A percentile compares a stretch with the other conserved stretches of the same genome.
Conservation (phyloP, 1,140 invertebrate genomes). For the Macrobrachium rosenbergii region DNA sequence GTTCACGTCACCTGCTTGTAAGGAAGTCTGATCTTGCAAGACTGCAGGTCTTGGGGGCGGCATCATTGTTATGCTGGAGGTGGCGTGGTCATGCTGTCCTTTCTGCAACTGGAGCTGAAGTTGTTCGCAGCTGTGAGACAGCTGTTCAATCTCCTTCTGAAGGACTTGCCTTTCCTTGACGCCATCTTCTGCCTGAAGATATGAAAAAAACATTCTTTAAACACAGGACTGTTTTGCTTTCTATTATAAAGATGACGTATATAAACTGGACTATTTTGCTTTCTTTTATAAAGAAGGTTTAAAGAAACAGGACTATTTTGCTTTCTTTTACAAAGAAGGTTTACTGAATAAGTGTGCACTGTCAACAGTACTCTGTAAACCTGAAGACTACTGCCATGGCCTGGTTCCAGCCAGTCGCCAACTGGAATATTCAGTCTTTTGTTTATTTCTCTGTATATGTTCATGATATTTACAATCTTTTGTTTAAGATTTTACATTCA, state of each 20-base stretch:
- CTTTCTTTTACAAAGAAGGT: too few species aligned
- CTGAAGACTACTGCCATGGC: too few species aligned
- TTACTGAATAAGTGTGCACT: background rate
- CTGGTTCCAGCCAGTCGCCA: too few species aligned
- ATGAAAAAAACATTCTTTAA: background rate
- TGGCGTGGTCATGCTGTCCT: constrained; percentile 36
- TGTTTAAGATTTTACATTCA: too few species aligned
- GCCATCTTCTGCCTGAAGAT: constrained; percentile 43
- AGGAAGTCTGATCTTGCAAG: background rate
- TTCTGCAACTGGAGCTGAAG: constrained; percentile 44
- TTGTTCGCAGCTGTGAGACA: constrained; percentile 38
- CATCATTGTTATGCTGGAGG: constrained; percentile 28
- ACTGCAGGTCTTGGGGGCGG: background rate
- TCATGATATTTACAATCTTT: too few species aligned
- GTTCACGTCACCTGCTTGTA: background rate
- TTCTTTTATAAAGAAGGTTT: too few species aligned
- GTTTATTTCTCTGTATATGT: too few species aligned
- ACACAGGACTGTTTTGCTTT: too few species aligned
- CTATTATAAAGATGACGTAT: too few species aligned
- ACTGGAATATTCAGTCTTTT: too few species aligned
- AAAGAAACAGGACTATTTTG: too few species aligned
- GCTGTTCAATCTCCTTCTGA: constrained; percentile 52
- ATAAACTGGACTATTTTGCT: too few species aligned
- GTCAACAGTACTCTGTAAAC: background rate
- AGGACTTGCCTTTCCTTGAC: constrained; percentile 43